Percentiles rank a stretch among this genome's conserved stretches.
phyloP scores from a whole-genome alignment of 2,113 vertebrate species.

The Poeciliopsis prolifica region DNA sequence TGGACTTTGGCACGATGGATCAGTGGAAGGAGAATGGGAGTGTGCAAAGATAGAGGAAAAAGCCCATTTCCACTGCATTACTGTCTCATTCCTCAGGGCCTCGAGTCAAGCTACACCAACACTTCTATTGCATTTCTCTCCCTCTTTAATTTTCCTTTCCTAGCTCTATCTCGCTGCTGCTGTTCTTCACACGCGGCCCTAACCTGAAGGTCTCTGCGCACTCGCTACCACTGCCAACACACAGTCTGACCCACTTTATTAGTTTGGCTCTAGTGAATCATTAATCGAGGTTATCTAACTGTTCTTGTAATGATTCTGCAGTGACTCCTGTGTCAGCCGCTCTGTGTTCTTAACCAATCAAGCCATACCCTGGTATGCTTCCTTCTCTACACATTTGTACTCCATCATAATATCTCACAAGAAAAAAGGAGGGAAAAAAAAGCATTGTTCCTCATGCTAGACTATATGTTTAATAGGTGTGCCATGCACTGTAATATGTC shows the following conservation, averaged over 20 bases:
- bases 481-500: constrained; percentile 75
- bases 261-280: constrained; percentile 77
- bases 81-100: constrained; percentile 64
- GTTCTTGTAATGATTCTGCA: constrained; percentile 69
- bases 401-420: constrained; percentile 51
- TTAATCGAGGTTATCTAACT: constrained; percentile 78
- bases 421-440: constrained; percentile 4
- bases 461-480: constrained; percentile 74
- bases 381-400: constrained; percentile 43
- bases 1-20: constrained; percentile 52
- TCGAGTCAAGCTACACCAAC: constrained; percentile 55
- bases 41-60: constrained; percentile 52
- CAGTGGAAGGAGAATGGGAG: constrained; percentile 46
- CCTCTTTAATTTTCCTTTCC: constrained; percentile 60
- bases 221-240: constrained; percentile 54
- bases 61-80: constrained; percentile 69
- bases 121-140: constrained; percentile 51
- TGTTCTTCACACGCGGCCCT: constrained; percentile 33
- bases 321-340: constrained; percentile 54
- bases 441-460: constrained; percentile 47
- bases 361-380: constrained; percentile 27
- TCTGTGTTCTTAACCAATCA: constrained; percentile 43
- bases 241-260: constrained; percentile 77
- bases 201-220: constrained; percentile 62
- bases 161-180: constrained; percentile 23